Evolutionary conservation across 2,113 vertebrate species (phyloP).

Genomic region (Cololabis saira): DNA sequence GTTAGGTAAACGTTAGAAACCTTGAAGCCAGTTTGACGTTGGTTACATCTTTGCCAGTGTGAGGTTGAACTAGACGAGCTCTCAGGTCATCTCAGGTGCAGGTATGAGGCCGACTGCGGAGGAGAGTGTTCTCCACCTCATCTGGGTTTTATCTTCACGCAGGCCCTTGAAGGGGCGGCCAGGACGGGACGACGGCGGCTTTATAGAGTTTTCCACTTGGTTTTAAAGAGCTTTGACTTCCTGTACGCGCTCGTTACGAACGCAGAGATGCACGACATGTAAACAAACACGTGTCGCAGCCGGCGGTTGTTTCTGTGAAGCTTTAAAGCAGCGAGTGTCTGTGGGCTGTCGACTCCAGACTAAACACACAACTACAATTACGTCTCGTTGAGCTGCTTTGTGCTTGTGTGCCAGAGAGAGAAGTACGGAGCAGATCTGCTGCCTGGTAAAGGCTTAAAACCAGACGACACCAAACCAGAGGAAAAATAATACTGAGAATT

Average conservation of each 20-base stretch:
- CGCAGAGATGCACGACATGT: neutral
- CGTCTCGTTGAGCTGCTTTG: neutral
- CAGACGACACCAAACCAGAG: no score
- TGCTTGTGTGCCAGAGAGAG: slow-evolving; percentile 6
- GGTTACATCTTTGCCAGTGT: no score
- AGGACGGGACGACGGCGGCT: neutral
- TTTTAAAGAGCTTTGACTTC: neutral
- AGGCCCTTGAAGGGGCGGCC: neutral
- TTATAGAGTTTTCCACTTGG: slow-evolving; percentile 11
- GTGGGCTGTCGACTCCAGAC: slow-evolving; percentile 24
- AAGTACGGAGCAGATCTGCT: neutral
- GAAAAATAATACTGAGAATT: no score
- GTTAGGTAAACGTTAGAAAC: no score
- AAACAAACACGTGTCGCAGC: neutral
- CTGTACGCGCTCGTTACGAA: neutral
- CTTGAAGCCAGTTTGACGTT: no score
- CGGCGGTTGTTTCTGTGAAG: neutral
- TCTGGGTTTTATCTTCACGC: neutral
- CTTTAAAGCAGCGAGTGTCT: slow-evolving; percentile 4
- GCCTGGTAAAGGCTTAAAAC: no score
- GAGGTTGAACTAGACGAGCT: neutral
- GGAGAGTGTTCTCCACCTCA: neutral
- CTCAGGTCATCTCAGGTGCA: no score
- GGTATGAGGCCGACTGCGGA: no score
- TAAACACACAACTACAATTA: slow-evolving; percentile 21